phyloP scores from a whole-genome alignment of 2,113 vertebrate genomes.

The Peromyscus polionotus region DNA sequence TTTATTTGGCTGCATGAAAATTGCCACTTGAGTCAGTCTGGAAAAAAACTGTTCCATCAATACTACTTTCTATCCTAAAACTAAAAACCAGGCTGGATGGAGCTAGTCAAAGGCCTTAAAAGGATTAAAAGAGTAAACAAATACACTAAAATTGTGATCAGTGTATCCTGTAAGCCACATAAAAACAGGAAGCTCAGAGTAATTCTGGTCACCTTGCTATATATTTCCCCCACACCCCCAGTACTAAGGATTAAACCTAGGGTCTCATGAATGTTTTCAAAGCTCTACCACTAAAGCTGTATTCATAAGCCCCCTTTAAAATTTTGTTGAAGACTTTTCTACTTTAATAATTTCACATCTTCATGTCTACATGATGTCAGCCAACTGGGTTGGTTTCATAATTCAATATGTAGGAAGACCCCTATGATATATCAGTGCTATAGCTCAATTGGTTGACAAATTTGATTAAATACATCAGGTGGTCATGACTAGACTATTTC shows the following conservation, averaged over 20 bases:
- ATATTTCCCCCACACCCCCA: not conserved
- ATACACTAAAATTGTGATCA: not conserved
- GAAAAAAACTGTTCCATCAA: not conserved
- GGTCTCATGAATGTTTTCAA: slow-evolving; percentile 1
- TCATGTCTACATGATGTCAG: slow-evolving; percentile 12
- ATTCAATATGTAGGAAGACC: not conserved
- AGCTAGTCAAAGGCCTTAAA: not conserved
- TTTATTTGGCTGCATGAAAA: slow-evolving; percentile 58
- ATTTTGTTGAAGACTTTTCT: slow-evolving; percentile 27
- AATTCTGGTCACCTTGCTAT: not conserved
- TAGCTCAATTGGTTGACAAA: slow-evolving; percentile 34
- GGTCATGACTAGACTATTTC: not conserved
- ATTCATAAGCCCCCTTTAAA: slow-evolving; percentile 5
- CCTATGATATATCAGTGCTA: slow-evolving; percentile 3
- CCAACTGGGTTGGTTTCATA: slow-evolving; percentile 37
- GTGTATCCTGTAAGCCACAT: not conserved
- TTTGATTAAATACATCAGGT: slow-evolving; percentile 46
- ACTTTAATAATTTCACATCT: slow-evolving; percentile 8
- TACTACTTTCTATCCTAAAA: slow-evolving; percentile 33
- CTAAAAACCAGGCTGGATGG: slow-evolving; percentile 40
- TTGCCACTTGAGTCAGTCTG: slow-evolving; percentile 12
- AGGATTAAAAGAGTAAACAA: slow-evolving; percentile 24
- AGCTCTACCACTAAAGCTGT: not conserved
- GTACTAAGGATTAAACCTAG: not conserved
- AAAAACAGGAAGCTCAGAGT: slow-evolving; percentile 24